Base-by-base conservation (phyloP, 2,888 invertebrate species). In the Pollenia labialis region DNA sequence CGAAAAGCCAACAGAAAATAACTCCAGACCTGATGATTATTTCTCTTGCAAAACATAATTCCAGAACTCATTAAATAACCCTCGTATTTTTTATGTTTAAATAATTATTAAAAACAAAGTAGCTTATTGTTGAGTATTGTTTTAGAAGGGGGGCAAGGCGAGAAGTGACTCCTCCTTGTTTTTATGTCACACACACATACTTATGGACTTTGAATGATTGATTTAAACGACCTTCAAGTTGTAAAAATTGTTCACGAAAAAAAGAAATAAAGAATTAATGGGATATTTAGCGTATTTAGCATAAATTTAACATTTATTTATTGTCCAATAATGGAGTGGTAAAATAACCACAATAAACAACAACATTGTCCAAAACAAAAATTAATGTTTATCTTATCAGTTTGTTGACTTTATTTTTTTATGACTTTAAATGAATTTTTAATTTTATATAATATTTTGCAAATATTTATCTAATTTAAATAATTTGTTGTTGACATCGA, bases 221-320 rank as follows among this genome's bases (percentile, higher is more conserved):
- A 83, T 87, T 77, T 83, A 77, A 85, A 84, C 77, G 87, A 81
- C 85, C 85, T 88, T 88, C 85, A 85, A 58, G 83, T 84, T 77
- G 76, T 83, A 81, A 80, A 85, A 82, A 72, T 52, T 50, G 18
- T 71, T 40, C 50, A 52, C 56, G 11, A 60, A 48, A 18, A 52
- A 62, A 68, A 77, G 11, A 58, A 79, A 71, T 50, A 62, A 64
- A 58, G 9, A 76, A 64, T 81, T 72, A 84, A 81, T 77, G 46
- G 16, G 71, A 52, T 76, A 83, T 87, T 83, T 76, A 42, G n/a
- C 23, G 14, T 44, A 74, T 48, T 66, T 54, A 54, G 18, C 54
- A 71, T 54, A 32, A 32, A 54, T 71, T 71, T 40, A 42, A 14
- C n/a, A 72, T 64, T 56, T n/a, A 48, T 32, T 40, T 72, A 32